Percentiles rank a stretch among this genome's conserved stretches.
phyloP scores from a whole-genome alignment of 2,113 vertebrate genomes.

The Antechinus flavipes region DNA sequence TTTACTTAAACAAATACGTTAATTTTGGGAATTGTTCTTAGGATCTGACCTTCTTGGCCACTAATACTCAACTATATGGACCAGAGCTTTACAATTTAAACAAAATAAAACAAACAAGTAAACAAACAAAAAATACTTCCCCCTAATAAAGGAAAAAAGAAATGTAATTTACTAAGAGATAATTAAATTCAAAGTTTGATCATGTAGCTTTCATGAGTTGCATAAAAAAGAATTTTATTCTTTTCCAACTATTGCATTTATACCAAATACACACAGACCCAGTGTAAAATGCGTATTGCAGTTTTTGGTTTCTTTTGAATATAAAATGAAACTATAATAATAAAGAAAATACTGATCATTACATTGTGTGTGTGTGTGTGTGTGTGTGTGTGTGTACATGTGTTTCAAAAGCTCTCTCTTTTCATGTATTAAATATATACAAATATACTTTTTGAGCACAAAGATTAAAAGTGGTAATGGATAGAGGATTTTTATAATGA shows the following conservation, averaged over 20 bases:
- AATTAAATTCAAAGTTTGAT: not conserved
- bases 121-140: not conserved
- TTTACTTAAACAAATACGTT: slow-evolving; percentile 26
- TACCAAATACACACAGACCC: not conserved
- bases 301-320: not conserved
- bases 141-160: not conserved
- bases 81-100: not conserved
- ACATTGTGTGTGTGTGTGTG: not conserved
- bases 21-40: slow-evolving; percentile 42
- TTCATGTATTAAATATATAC: not conserved
- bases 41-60: slow-evolving; percentile 12
- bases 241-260: not conserved
- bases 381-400: too few species aligned
- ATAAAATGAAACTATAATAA: not conserved
- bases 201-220: not conserved
- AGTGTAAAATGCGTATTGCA: not conserved
- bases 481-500: not conserved
- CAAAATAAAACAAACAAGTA: too few species aligned
- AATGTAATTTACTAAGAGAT: not conserved
- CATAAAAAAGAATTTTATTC: not conserved
- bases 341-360: not conserved
- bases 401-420: not conserved
- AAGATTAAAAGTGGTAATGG: not conserved
- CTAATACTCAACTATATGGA: not conserved
- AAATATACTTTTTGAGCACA: not conserved